These are phyloP conservation scores for Erithacus rubecula DNA, from an alignment of 2,797 vertebrate genomes.

Conservation along the genomic window DNA sequence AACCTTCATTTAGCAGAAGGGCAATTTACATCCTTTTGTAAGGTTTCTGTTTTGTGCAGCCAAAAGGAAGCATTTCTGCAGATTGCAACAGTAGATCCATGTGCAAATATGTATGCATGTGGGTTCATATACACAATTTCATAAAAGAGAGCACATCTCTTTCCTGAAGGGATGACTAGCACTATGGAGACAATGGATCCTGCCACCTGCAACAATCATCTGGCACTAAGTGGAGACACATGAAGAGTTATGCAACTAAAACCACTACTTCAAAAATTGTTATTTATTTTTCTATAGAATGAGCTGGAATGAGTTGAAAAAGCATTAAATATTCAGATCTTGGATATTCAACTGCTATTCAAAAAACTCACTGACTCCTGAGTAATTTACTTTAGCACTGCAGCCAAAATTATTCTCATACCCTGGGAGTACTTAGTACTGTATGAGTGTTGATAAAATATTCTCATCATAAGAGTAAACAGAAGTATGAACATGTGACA, in stretches of 20 bases:
- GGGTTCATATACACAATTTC: not conserved
- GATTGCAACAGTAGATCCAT: not conserved
- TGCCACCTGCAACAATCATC: not conserved
- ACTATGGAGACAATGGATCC: not conserved
- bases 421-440: not conserved
- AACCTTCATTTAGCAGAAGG: not conserved
- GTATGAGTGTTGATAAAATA: not conserved
- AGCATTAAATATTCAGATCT: not conserved
- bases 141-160: not conserved
- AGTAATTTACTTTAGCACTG: not conserved
- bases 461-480: not conserved
- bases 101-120: not conserved
- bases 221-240: not conserved
- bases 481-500: not conserved
- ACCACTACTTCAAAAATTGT: not conserved
- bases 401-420: not conserved
- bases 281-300: not conserved
- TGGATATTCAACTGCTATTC: not conserved
- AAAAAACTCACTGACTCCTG: not conserved
- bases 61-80: not conserved
- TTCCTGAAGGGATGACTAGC: not conserved
- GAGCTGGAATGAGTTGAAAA: not conserved
- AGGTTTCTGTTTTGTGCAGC: not conserved
- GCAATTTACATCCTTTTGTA: not conserved
- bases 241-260: not conserved